Evolutionary conservation across 2,113 vertebrate genomes (phyloP).

Genomic region (Triplophysa rosa): DNA sequence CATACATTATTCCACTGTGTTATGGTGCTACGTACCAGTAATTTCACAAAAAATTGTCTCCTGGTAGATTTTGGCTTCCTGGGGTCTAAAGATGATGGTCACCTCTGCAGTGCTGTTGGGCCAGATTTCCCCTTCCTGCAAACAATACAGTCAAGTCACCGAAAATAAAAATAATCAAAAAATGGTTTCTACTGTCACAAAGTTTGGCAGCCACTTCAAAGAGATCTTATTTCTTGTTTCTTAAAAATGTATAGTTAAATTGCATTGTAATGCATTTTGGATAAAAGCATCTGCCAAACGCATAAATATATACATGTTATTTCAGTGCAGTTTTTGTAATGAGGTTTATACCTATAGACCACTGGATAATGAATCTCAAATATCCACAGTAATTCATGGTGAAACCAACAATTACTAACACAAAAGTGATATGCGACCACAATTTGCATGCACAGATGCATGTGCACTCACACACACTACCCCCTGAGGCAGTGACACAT

Average conservation of each 20-base stretch:
- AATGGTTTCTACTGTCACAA: not conserved
- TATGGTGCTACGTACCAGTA: slow-evolving; percentile 72
- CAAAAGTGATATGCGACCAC: not conserved
- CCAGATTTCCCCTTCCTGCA: slow-evolving; percentile 83
- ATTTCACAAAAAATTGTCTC: slow-evolving; percentile 81
- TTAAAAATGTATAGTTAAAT: no score
- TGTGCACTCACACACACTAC: not conserved
- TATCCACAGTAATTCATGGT: not conserved
- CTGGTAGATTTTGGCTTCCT: slow-evolving; percentile 76
- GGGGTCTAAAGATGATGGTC: slow-evolving; percentile 78
- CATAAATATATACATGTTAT: not conserved
- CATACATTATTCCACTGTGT: slow-evolving; percentile 55
- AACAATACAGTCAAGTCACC: slow-evolving; percentile 53
- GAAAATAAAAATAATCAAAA: no score
- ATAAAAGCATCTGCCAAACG: not conserved
- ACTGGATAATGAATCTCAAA: not conserved
- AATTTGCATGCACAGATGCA: not conserved
- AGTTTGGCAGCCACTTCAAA: not conserved
- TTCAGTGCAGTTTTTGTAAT: not conserved
- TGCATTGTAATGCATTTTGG: not conserved
- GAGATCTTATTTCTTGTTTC: not conserved
- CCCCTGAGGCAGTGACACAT: not conserved
- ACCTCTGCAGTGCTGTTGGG: slow-evolving; percentile 77
- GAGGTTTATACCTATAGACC: not conserved
- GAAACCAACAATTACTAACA: not conserved